Evolutionary conservation across 2,113 vertebrate species (phyloP), one percentile per base, ranked within the genome.

Genomic region (Limnothrissa miodon): DNA sequence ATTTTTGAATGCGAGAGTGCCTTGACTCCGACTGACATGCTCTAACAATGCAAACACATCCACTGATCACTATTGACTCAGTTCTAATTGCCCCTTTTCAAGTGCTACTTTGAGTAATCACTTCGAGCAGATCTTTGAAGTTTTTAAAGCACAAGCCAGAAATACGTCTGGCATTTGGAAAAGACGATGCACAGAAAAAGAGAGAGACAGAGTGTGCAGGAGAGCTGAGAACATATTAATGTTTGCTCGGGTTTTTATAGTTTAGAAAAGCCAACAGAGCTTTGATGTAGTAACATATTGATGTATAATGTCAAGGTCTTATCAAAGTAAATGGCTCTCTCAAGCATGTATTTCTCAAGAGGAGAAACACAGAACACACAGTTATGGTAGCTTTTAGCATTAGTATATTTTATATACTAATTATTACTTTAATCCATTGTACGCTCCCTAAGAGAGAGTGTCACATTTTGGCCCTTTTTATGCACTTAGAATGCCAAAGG

Each of bases 41-140:
- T 0, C 59, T 85, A 84, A 86, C 74, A 85, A 82, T 78, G 82
- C 84, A 85, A 87, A 91, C 88, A 86, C 84, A 84, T 87, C 83
- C 10, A 46, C 81, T 82, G 83, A 87, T 87, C 79, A 74, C 62
- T 86, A 85, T 80, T 85, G 85, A 89, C 88, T 90, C 86, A 8
- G 53, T 45, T 56, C 80, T 87, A 89, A 90, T 88, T 87, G 86
- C 84, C 29, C 46, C 25, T 87, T 88, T 89, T 82, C 84, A 84
- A 84, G 25, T 51, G 19, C 78, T 84, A 82, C 88, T 91, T 88
- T 70, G 48, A 79, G 45, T 80, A 81, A 88, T 87, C 78, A 56
- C 62, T 79, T 78, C 33, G 3, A 33, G 29, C 33, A 33, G 66
- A 74, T 74, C 66, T 74, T 29, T 33, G 66, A 74, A 74, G 66